Base-by-base conservation (phyloP, 2,113 vertebrate genomes). In the Azemiops feae region DNA sequence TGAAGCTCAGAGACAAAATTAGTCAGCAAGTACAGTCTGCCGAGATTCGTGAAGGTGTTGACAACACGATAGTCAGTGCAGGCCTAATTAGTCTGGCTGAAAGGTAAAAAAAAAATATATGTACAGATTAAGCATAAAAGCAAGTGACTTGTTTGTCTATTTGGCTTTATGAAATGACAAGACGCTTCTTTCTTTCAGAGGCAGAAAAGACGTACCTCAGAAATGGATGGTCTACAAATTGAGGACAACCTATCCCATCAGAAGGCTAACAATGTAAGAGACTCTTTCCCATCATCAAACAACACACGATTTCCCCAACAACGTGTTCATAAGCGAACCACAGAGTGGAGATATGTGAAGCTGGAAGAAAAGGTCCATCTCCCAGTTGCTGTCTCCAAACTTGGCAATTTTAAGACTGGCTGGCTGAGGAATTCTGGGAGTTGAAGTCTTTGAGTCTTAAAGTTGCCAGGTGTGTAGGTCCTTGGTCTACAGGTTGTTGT, bases 181-280 rank as follows among this genome's bases (percentile, higher is more conserved):
- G 18, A 30, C 1, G 2, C 1, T 50, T 74, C 47, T 88, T 60
- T 30, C 50, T 22, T 18, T 22, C 0, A 0, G 52, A 0, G 12
- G 9, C 85, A 92, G 2, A 39, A 64, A 88, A 60, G 55, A 23
- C 90, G 88, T 9, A 91, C 4, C 12, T 39, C 50, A 43, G 43
- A 55, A 34, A 85, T 23, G 25, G 45, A 12, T 10, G 5, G 1
- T 25, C 74, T 55, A 10, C 12, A 55, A 5, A 11, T 23, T 55
- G 20, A 52, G 53, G 9, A 6, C 52, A 50, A 18, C 0, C 45
- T n/a, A 69, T 5, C 27, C 2, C 3, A 52, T 5, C 50, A 54
- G 52, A 39, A 14, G 5, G 10, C 14, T 39, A 39, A 34, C n/a
- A 54, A 39, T 12, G 1, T 34, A 43, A 1, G 23, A 58, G 2